A percentile compares a stretch with the other conserved stretches of the same genome.
These are phyloP conservation scores for Dendrolimus houi DNA, from an alignment of 2,888 invertebrate species.

Conservation along the genomic window DNA sequence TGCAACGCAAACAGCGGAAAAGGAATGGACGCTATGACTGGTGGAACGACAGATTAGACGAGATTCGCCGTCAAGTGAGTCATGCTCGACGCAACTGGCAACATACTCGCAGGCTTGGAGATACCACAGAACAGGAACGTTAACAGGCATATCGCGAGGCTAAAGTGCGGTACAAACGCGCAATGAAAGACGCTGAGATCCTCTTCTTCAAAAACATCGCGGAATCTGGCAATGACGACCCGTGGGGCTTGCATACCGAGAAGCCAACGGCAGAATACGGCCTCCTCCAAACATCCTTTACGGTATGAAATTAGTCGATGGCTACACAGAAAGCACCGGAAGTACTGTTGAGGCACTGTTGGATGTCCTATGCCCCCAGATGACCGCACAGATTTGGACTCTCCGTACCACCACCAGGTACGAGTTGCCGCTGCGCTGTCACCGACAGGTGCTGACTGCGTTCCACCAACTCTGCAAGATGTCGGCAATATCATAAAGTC, in stretches of 20 bases:
- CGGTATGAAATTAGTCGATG: conserved; percentile 7
- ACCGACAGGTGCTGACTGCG: conserved; percentile 13
- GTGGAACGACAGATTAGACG: conserved; percentile 8
- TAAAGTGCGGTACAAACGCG: not conserved
- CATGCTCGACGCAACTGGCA: conserved; percentile 4
- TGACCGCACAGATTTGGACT: conserved; percentile 13
- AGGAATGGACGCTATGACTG: conserved; percentile 7
- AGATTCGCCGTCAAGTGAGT: not conserved
- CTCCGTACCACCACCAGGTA: conserved; percentile 15
- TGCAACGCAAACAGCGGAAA: not conserved
- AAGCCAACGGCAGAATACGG: conserved; percentile 12
- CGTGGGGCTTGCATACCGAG: conserved; percentile 17
- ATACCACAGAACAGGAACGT: not conserved
- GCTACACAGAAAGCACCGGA: conserved; percentile 4
- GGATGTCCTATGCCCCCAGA: conserved; percentile 21
- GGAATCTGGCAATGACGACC: conserved; percentile 12
- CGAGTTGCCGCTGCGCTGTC: conserved; percentile 11
- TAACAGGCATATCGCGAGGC: not conserved
- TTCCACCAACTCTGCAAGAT: conserved; percentile 1
- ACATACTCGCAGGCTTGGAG: not conserved
- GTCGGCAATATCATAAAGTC: conserved; percentile 11
- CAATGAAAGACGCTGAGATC: not conserved
- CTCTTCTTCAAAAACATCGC: conserved; percentile 2
- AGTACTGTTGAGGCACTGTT: conserved; percentile 14
- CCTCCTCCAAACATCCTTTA: conserved; percentile 12